phyloP scores from a whole-genome alignment of 2,113 vertebrate species.

The Oophaga pumilio region DNA sequence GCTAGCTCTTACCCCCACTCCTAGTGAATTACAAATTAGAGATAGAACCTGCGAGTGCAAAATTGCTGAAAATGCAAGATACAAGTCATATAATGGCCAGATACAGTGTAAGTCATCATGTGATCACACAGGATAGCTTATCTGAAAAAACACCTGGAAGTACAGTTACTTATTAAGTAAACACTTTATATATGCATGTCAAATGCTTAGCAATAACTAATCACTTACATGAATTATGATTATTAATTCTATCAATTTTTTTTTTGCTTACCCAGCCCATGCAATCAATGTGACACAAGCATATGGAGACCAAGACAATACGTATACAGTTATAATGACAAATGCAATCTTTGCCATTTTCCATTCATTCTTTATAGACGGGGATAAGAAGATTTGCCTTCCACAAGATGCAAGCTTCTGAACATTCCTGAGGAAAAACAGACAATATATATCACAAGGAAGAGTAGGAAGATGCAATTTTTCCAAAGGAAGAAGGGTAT shows the following conservation, averaged over 20 bases:
- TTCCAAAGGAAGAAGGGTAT: no score
- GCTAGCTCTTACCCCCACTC: no score
- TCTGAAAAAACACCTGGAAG: no score
- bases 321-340: conserved; percentile 70
- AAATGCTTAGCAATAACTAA: not conserved
- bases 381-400: conserved; percentile 64
- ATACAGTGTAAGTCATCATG: no score
- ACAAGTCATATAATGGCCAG: no score
- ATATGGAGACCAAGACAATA: conserved; percentile 73
- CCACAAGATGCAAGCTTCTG: conserved; percentile 69
- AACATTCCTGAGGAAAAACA: conserved; percentile 62
- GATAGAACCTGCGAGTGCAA: no score
- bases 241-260: not conserved
- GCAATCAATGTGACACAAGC: conserved; percentile 74
- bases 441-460: not conserved
- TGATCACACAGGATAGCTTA: no score
- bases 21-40: no score
- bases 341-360: conserved; percentile 75
- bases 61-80: no score
- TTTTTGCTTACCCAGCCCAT: conserved; percentile 70
- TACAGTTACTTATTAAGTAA: no score
- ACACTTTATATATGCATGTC: no score
- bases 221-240: not conserved
- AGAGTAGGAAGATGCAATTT: no score
- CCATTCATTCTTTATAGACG: conserved; percentile 70